phyloP scores from a whole-genome alignment of 2,113 vertebrate genomes.

The Myotis davidii region DNA sequence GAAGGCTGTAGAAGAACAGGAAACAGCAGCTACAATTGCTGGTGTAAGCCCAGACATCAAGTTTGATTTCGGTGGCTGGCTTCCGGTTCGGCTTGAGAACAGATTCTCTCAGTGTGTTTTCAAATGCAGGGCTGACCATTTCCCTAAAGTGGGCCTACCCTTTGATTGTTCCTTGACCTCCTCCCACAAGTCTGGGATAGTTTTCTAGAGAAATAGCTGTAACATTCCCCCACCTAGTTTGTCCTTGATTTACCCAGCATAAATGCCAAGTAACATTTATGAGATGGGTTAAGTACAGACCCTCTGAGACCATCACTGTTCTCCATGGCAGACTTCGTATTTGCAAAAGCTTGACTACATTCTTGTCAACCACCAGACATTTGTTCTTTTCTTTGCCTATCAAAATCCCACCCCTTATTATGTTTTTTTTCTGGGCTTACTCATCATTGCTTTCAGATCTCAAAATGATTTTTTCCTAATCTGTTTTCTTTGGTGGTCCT shows the following conservation, averaged over 20 bases:
- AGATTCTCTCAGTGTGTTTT: neutral
- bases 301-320: neutral
- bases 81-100: neutral
- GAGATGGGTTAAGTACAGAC: neutral
- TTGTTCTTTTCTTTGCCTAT: neutral
- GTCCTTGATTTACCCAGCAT: slow-evolving; percentile 4
- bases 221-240: slow-evolving; percentile 16
- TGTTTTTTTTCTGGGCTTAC: neutral
- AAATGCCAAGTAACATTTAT: neutral
- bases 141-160: neutral
- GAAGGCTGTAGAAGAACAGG: neutral
- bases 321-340: neutral
- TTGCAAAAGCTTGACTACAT: neutral
- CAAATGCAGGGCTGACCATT: neutral
- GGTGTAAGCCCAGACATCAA: neutral
- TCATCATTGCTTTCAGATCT: slow-evolving; percentile 11
- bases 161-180: slow-evolving; percentile 53
- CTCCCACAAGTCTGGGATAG: slow-evolving; percentile 47
- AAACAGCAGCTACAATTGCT: neutral
- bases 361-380: neutral
- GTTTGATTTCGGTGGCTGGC: neutral
- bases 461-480: slow-evolving; percentile 19
- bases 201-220: slow-evolving; percentile 59
- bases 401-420: neutral
- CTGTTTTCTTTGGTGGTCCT: slow-evolving; percentile 27